Percentiles rank a stretch among this genome's conserved stretches.
Conservation (phyloP, 2,113 vertebrate genomes). For the Cygnus buccinator region DNA sequence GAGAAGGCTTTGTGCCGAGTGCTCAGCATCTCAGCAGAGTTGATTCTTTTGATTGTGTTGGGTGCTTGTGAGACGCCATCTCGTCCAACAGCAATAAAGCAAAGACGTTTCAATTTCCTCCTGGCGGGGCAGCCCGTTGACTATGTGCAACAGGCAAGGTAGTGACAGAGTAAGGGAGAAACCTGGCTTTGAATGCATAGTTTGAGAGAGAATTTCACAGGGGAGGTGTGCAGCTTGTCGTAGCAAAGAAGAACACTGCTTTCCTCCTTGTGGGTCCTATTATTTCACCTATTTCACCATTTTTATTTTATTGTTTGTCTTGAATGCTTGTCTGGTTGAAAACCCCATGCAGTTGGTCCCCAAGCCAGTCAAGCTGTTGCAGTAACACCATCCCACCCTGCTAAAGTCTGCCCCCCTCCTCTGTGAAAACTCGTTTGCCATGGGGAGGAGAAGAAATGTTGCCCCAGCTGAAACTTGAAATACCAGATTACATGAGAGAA, state of each 20-base stretch:
- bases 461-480: conserved; percentile 3
- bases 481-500: not conserved
- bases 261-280: not conserved
- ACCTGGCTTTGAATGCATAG: not conserved
- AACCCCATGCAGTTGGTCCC: not conserved
- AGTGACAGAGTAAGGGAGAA: not conserved
- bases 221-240: not conserved
- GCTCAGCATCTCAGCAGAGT: not conserved
- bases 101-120: not conserved
- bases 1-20: not conserved
- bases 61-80: not conserved
- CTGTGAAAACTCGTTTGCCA: not conserved
- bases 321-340: not conserved
- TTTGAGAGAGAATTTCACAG: not conserved
- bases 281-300: not conserved
- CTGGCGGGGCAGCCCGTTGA: not conserved
- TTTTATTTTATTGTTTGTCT: not conserved
- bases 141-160: not conserved
- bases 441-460: not conserved
- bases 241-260: not conserved
- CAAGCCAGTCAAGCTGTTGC: not conserved
- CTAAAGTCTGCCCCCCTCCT: not conserved
- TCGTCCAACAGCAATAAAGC: not conserved
- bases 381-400: not conserved
- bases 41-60: not conserved